Percentiles rank a stretch among this genome's conserved stretches.
These are phyloP conservation scores for Psix sp. DNA, from an alignment of 1,140 invertebrate species.

Conservation along the genomic window DNA sequence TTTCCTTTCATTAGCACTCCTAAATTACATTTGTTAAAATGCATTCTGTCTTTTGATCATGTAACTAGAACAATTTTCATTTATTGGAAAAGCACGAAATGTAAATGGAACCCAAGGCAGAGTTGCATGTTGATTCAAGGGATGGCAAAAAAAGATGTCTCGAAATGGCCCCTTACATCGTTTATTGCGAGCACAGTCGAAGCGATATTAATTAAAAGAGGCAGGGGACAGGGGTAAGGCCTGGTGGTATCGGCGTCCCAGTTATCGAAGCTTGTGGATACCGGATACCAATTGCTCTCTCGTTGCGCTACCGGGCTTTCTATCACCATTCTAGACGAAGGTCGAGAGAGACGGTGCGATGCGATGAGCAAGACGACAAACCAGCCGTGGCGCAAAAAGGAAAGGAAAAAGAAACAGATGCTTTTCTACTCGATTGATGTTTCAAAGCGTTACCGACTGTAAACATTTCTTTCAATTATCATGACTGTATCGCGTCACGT, in stretches of 20 bases:
- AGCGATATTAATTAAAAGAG: slow-evolving; percentile 59
- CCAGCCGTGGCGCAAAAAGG: slow-evolving; percentile 35
- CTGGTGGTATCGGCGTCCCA: slow-evolving; percentile 58
- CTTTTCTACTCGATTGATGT: slow-evolving; percentile 54
- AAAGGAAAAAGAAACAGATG: slow-evolving; percentile 50
- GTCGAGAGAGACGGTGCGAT: slow-evolving; percentile 29
- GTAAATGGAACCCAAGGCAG: slow-evolving; percentile 43
- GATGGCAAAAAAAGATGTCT: slow-evolving; percentile 26
- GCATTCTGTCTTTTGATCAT: slow-evolving; percentile 12
- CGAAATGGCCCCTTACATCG: slow-evolving; percentile 39
- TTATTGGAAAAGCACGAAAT: slow-evolving; percentile 23
- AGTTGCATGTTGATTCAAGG: slow-evolving; percentile 9
- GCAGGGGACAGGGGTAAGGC: slow-evolving; percentile 27
- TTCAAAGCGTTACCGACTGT: slow-evolving; percentile 49
- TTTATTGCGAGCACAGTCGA: slow-evolving; percentile 41
- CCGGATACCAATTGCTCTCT: slow-evolving; percentile 48
- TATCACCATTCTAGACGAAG: slow-evolving; percentile 55
- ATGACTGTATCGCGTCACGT: slow-evolving; percentile 14
- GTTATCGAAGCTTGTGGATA: slow-evolving; percentile 50
- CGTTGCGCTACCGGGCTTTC: slow-evolving; percentile 58
- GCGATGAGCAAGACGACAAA: slow-evolving; percentile 10
- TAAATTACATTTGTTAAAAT: no score
- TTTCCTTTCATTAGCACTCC: no score
- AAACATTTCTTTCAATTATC: slow-evolving; percentile 56
- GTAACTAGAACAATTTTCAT: slow-evolving; percentile 34